A percentile compares a stretch with the other conserved stretches of the same genome.
These are phyloP conservation scores for Scrobipalpa atriplicella DNA, from an alignment of 2,888 invertebrate genomes.

Conservation along the genomic window DNA sequence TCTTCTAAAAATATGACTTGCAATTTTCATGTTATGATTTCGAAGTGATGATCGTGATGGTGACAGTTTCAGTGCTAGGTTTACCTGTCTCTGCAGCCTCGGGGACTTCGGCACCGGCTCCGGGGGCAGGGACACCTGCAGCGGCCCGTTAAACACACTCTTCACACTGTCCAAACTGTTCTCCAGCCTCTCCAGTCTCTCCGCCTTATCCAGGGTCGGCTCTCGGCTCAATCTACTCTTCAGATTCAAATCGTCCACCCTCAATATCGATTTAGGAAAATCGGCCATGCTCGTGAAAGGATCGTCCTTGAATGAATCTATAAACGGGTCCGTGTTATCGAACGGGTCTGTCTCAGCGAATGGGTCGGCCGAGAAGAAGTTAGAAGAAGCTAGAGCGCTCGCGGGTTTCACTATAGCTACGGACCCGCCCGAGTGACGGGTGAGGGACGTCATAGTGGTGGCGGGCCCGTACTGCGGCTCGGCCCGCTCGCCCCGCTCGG, in stretches of 20 bases:
- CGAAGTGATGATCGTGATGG: not conserved
- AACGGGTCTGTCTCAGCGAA: conserved; percentile 89
- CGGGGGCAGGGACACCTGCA: conserved; percentile 87
- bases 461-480: conserved; percentile 63
- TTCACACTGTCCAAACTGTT: conserved; percentile 51
- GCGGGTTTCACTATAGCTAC: conserved; percentile 69
- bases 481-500: conserved; percentile 47
- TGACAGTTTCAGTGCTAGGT: not conserved
- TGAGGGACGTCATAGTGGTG: conserved; percentile 75
- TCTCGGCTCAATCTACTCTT: conserved; percentile 49
- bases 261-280: conserved; percentile 59
- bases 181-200: conserved; percentile 44
- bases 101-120: conserved; percentile 80
- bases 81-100: conserved; percentile 68
- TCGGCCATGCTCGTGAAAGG: conserved; percentile 81
- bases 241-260: conserved; percentile 53
- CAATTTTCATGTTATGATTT: not conserved
- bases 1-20: too few relatives aligned
- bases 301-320: conserved; percentile 83
- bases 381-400: conserved; percentile 50
- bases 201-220: conserved; percentile 40
- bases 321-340: conserved; percentile 86
- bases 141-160: conserved; percentile 84
- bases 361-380: conserved; percentile 82
- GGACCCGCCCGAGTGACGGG: conserved; percentile 76